These are phyloP conservation scores for Halesus radiatus DNA, from an alignment of 1,140 invertebrate genomes.

Conservation along the genomic window DNA sequence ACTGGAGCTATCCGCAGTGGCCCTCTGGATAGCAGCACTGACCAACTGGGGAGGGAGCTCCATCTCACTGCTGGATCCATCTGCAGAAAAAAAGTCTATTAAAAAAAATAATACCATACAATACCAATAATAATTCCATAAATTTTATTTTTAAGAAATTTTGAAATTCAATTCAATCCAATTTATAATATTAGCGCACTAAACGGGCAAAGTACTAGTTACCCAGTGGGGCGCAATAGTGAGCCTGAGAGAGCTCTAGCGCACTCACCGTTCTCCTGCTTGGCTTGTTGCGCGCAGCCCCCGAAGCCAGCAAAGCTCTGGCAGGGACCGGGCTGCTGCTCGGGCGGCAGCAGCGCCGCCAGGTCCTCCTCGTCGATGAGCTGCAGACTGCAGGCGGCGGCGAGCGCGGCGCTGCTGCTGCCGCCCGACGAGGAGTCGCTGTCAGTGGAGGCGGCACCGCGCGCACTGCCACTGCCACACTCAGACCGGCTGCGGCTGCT, in stretches of 20 bases:
- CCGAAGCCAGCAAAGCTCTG: slow-evolving; percentile 22
- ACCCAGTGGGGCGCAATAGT: too few relatives aligned
- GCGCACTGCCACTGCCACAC: slow-evolving; percentile 12
- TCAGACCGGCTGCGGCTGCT: not conserved
- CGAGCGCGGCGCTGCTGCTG: slow-evolving; percentile 66
- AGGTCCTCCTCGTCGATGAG: slow-evolving; percentile 74
- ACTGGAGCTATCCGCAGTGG: slow-evolving; percentile 74
- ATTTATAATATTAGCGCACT: too few relatives aligned
- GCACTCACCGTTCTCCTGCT: slow-evolving; percentile 48
- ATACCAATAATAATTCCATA: too few relatives aligned
- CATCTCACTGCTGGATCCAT: slow-evolving; percentile 78
- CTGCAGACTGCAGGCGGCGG: slow-evolving; percentile 66
- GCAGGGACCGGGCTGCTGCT: slow-evolving; percentile 59
- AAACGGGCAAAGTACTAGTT: too few relatives aligned
- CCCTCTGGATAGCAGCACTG: slow-evolving; percentile 77
- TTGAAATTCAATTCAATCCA: too few relatives aligned
- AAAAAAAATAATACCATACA: too few relatives aligned
- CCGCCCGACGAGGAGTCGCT: slow-evolving; percentile 57
- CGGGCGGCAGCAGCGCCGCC: slow-evolving; percentile 76
- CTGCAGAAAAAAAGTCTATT: slow-evolving; percentile 58
- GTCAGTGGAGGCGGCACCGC: slow-evolving; percentile 4
- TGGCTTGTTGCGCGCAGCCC: slow-evolving; percentile 43
- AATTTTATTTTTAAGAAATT: too few relatives aligned
- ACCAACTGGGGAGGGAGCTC: slow-evolving; percentile 78
- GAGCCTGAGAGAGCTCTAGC: too few relatives aligned